These are phyloP conservation scores for Diachasma alloeum DNA, from an alignment of 1,140 invertebrate species.

Conservation along the genomic window DNA sequence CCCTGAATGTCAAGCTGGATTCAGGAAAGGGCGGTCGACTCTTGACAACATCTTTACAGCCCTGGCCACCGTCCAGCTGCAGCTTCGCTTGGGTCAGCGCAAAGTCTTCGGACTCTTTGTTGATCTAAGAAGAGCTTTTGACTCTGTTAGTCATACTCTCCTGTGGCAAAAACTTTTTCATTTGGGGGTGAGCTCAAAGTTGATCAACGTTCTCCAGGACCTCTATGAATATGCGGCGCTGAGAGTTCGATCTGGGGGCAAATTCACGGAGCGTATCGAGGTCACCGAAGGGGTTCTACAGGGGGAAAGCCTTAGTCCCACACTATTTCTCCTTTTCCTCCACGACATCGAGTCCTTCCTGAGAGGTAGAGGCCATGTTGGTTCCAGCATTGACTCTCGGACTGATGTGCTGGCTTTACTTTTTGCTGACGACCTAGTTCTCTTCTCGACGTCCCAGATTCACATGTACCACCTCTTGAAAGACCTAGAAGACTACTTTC, in stretches of 20 bases:
- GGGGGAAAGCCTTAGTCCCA: constrained; percentile 18
- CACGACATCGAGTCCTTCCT: constrained; percentile 31
- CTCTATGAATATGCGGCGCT: constrained; percentile 31
- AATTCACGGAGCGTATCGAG: neutral
- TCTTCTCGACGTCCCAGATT: neutral
- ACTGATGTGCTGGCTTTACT: neutral
- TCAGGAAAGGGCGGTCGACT: too few species aligned
- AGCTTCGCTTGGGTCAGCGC: neutral
- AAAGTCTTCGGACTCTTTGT: constrained; percentile 34
- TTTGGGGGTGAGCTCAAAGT: constrained; percentile 32
- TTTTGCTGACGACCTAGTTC: neutral
- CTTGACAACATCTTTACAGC: constrained; percentile 34
- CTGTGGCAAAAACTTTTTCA: constrained; percentile 35
- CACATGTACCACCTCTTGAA: neutral
- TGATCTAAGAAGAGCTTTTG: constrained; percentile 20
- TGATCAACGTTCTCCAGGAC: constrained; percentile 31
- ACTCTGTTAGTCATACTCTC: constrained; percentile 26
- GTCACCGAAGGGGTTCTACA: too few species aligned
- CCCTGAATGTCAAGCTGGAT: too few species aligned
- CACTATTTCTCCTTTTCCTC: constrained; percentile 32
- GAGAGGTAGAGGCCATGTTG: neutral
- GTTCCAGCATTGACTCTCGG: neutral
- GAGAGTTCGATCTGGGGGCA: constrained; percentile 13
- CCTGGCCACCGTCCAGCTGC: neutral
- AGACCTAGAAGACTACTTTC: neutral